Percentiles rank a stretch among this genome's conserved stretches.
phyloP scores from a whole-genome alignment of 1,140 invertebrate genomes.

The Venturia canescens region DNA sequence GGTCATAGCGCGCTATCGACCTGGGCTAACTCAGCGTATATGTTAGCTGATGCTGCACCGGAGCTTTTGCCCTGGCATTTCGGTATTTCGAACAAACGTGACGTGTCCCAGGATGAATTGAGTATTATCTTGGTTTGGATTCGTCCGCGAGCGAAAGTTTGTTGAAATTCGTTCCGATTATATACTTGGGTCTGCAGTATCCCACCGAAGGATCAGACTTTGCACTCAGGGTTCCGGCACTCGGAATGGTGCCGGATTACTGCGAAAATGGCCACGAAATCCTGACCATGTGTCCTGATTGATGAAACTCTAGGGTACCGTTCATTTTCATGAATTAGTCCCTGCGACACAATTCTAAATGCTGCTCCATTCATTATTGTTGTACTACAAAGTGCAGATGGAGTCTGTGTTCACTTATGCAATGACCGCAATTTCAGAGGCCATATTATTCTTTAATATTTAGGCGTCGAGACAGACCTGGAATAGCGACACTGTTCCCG shows the following conservation, averaged over 20 bases:
- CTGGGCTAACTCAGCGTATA: slow-evolving; percentile 5
- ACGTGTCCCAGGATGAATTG: not conserved
- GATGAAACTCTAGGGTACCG: not conserved
- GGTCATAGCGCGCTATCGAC: slow-evolving; percentile 3
- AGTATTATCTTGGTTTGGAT: not conserved
- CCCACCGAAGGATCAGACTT: not conserved
- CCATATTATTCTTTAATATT: too few species aligned
- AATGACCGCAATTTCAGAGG: too few species aligned
- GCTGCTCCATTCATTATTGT: not conserved
- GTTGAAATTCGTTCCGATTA: not conserved
- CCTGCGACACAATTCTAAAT: not conserved
- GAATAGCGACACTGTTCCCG: too few species aligned
- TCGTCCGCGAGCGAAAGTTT: not conserved
- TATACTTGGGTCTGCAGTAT: too few species aligned
- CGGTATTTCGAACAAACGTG: not conserved
- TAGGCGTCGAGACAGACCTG: too few species aligned
- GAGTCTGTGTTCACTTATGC: too few species aligned
- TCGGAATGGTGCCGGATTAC: not conserved
- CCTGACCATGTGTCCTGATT: not conserved
- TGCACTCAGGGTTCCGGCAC: not conserved
- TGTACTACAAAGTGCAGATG: too few species aligned
- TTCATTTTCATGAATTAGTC: slow-evolving; percentile 14
- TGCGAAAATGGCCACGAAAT: not conserved
- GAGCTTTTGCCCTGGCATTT: not conserved
- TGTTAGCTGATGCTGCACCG: not conserved